A percentile compares a stretch with the other conserved stretches of the same genome.
phyloP scores from a whole-genome alignment of 2,797 vertebrate genomes.

The Uromys caudimaculatus region DNA sequence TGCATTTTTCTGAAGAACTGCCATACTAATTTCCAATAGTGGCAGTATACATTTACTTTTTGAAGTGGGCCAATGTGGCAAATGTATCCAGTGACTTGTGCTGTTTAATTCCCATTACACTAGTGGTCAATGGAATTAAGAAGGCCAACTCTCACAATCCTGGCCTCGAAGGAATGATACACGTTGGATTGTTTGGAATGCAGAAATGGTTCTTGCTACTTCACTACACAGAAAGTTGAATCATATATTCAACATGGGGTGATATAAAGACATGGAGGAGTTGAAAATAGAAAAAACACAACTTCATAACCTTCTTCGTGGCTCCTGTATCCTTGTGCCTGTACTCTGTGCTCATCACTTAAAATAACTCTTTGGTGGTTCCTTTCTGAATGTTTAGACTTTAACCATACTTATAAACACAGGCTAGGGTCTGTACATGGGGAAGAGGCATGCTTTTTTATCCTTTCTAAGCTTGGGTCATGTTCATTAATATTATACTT shows the following conservation, averaged over 20 bases:
- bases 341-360: background rate
- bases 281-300: background rate
- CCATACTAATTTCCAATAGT: background rate
- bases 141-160: background rate
- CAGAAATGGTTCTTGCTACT: background rate
- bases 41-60: background rate
- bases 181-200: no score
- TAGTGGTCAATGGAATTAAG: background rate
- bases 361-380: background rate
- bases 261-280: background rate
- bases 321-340: no score
- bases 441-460: background rate
- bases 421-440: background rate
- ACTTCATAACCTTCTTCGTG: background rate
- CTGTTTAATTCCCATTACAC: background rate
- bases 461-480: background rate
- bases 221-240: background rate
- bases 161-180: background rate
- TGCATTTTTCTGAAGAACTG: background rate
- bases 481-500: background rate
- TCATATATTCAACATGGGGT: background rate
- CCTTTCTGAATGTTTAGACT: background rate
- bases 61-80: background rate
- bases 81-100: background rate
- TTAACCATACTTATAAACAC: background rate